Base-by-base conservation (phyloP, 1,140 invertebrate genomes). In the Lucilia cuprina region DNA sequence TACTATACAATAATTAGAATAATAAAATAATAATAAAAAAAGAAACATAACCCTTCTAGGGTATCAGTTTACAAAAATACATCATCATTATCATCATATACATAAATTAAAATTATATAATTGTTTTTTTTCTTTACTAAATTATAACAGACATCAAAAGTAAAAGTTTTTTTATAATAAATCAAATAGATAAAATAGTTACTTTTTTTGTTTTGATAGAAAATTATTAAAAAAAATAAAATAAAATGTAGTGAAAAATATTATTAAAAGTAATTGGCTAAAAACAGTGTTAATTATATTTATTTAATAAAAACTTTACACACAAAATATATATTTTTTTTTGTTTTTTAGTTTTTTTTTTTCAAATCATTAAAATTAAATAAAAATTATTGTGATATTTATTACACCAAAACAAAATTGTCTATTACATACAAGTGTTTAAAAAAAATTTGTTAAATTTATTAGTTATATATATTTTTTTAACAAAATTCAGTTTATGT, bases 201-300 rank as follows among this genome's bases (percentile, higher is more conserved):
- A n/a, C n/a, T n/a, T 60, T 60, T 60, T 60, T 60, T 60, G 13
- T 60, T 60, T 60, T 60, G 10, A 60, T 10, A 60, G 0, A 60
- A 60, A 17, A 60, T n/a, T 17, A 60, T 41, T 41, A n/a, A n/a
- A 17, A 60, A 17, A 17, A n/a, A n/a, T 5, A 17, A 17, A n/a
- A n/a, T 5, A 14, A n/a, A 60, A 60, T n/a, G 14, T 17, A 60
- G 14, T n/a, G 14, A n/a, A 60, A 60, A 17, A 60, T 60, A 3
- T 60, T 60, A 21, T 70, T 65, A 65, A 19, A 65, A 65, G 60
- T 65, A 70, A 70, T 70, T 70, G 65, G 65, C 65, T 70, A 70
- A 70, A 55, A 55, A 55, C 50, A 55, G 50, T 41, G 41, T 41
- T 41, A 41, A 41, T 41, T 41, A 12, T 17, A 55, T 55, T 10